These are phyloP conservation scores for Nymphalis urticae DNA, from an alignment of 2,888 invertebrate genomes.

Conservation along the genomic window DNA sequence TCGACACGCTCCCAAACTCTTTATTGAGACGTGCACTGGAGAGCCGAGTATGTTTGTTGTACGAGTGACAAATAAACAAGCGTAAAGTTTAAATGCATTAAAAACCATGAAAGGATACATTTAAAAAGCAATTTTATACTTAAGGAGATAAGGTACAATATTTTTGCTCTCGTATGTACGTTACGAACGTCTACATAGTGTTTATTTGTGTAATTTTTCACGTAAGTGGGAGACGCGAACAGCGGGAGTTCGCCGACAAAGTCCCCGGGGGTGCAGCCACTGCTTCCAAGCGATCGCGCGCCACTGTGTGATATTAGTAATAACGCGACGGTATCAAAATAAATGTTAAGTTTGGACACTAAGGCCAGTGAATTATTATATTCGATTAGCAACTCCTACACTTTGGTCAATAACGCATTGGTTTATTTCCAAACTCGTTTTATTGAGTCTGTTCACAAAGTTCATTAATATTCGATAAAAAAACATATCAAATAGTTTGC, in stretches of 20 bases:
- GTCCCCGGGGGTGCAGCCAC: conserved; percentile 67
- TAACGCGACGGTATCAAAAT: conserved; percentile 61
- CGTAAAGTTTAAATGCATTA: conserved; percentile 36
- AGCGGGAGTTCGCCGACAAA: conserved; percentile 75
- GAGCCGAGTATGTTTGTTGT: conserved; percentile 44
- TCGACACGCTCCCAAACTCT: conserved; percentile 47
- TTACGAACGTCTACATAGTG: conserved; percentile 35
- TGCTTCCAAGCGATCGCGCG: conserved; percentile 50
- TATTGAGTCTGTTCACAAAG: conserved; percentile 12
- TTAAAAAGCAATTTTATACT: conserved; percentile 33
- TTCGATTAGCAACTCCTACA: conserved; percentile 41
- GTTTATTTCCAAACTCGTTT: conserved; percentile 10
- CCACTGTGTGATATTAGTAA: conserved; percentile 57
- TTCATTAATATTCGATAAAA: not conserved
- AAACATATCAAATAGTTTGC: not conserved
- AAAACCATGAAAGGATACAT: conserved; percentile 23
- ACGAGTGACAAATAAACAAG: conserved; percentile 48
- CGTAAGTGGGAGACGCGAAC: conserved; percentile 58
- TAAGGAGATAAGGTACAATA: conserved; percentile 21
- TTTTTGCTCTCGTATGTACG: not conserved
- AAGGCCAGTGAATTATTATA: conserved; percentile 39
- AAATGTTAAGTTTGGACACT: conserved; percentile 46
- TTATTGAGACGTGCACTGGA: conserved; percentile 59
- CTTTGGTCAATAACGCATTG: not conserved
- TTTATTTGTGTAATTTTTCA: conserved; percentile 65